phyloP scores from a whole-genome alignment of 1,140 invertebrate species.

The Nylanderia fulva region DNA sequence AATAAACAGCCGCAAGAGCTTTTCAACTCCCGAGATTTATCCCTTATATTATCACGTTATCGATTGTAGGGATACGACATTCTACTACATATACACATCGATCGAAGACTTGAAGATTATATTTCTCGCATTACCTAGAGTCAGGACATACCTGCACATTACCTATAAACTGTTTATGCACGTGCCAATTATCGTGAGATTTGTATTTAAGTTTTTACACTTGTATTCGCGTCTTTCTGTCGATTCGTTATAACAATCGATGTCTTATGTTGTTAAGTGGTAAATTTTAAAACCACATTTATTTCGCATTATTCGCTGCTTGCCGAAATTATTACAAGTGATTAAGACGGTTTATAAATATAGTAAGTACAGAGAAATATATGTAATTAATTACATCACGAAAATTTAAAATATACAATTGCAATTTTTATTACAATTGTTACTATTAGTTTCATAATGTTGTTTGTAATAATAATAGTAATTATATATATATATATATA shows the following conservation, averaged over 20 bases:
- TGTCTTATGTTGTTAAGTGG: neutral
- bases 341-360: neutral
- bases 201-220: conserved; percentile 72
- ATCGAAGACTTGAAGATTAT: neutral
- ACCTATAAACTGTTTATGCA: conserved; percentile 70
- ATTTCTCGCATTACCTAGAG: conserved; percentile 23
- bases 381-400: neutral
- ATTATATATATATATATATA: neutral
- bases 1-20: neutral
- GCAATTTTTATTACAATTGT: neutral
- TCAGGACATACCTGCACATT: conserved; percentile 64
- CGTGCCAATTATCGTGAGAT: conserved; percentile 67
- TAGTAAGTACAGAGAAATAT: neutral
- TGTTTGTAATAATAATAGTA: neutral
- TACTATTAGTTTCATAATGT: neutral
- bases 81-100: neutral
- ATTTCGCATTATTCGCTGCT: neutral
- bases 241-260: neutral
- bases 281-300: neutral
- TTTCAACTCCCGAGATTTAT: conserved; percentile 65
- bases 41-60: conserved; percentile 73
- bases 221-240: conserved; percentile 35
- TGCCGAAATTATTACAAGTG: neutral
- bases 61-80: neutral
- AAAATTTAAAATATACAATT: neutral